Evolutionary conservation across 1,140 invertebrate genomes (phyloP), one percentile per base, ranked within the genome.

Genomic region (Dryas iulia): DNA sequence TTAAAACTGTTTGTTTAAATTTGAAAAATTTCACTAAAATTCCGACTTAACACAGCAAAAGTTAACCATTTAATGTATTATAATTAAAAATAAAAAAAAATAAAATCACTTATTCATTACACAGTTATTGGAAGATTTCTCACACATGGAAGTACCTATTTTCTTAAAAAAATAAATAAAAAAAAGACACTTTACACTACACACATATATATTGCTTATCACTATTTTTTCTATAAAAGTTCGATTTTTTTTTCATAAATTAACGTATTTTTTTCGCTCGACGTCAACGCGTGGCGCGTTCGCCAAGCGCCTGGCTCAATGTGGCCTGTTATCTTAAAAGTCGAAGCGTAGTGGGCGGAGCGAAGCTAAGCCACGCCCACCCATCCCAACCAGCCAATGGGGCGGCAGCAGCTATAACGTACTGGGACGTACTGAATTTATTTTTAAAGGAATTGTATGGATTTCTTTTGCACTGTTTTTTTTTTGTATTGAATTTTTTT

Each of bases 381-480:
- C 53, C 47, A 65, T 75, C 64, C 62, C 30, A 56, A 68, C 59
- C 64, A 1, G 57, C 86, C 86, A 88, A 90, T 90, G 64, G 52
- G 0, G 68, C 80, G 77, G 76, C 62, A 67, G 76, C 78, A 88
- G 85, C 78, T n/a, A n/a, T n/a, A n/a, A 77, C 78, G 76, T 79
- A 78, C 89, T 77, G 89, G 87, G 84, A 87, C 86, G 89, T 82
- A 91, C 81, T 88, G 75, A 77, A 82, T 87, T 87, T 86, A 85
- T 88, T 87, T 86, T 87, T 78, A 66, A 66, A 66, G 67, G 77
- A 77, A 84, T 82, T 75, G 78, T 84, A 82, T 77, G 83, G n/a
- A 71, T 68, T 76, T 66, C 74, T 81, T 82, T 80, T 82, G 78
- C 78, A 60, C 61, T 61, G 70, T 71, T 76, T 81, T 73, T 78